phyloP scores from a whole-genome alignment of 2,113 vertebrate species.

The Tragelaphus strepsiceros region DNA sequence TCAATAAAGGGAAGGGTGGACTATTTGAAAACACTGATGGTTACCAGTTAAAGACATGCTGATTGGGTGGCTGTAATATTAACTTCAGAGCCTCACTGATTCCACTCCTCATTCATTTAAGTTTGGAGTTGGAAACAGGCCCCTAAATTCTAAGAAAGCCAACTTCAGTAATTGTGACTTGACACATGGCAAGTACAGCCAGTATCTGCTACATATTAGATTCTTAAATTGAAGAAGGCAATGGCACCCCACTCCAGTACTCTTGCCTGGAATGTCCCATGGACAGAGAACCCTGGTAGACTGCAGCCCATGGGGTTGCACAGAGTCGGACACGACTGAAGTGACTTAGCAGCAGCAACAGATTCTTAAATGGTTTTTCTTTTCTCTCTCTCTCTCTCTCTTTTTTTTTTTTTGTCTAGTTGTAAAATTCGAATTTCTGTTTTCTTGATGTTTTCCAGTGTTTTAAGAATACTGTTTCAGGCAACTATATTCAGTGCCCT shows the following conservation, averaged over 20 bases:
- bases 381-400: background rate
- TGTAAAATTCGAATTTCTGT: background rate
- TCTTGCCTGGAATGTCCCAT: too few species aligned
- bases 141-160: background rate
- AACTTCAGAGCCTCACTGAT: background rate
- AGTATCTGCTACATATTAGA: background rate
- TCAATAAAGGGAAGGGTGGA: background rate
- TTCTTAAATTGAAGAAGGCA: background rate
- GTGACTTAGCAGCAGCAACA: too few species aligned
- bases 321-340: too few species aligned
- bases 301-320: too few species aligned
- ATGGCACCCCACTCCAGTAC: too few species aligned
- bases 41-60: background rate
- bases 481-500: background rate
- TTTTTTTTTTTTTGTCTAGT: background rate
- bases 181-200: background rate
- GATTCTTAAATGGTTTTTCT: background rate
- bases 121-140: background rate
- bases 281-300: too few species aligned
- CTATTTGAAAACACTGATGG: background rate
- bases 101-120: background rate
- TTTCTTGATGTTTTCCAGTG: background rate
- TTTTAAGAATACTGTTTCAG: background rate
- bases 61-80: background rate
- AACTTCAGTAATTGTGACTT: background rate